Conservation (phyloP, 2,113 vertebrate species). For the Chiloscyllium plagiosum region DNA sequence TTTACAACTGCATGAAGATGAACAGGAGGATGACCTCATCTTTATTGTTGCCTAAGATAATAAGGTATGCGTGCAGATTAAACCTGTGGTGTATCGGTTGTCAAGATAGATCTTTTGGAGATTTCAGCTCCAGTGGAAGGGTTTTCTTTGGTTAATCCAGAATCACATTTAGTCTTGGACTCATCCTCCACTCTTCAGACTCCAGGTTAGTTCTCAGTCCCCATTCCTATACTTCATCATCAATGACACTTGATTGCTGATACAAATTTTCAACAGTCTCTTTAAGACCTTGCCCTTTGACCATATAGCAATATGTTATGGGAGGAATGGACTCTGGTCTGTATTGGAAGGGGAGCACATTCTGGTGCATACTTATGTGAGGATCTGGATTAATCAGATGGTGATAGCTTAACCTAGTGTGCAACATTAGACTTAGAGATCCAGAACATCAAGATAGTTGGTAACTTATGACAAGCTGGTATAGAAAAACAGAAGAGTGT, state of each 20-base stretch:
- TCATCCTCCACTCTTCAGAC: background rate
- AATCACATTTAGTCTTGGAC: background rate
- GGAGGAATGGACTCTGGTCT: background rate
- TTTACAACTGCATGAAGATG: background rate
- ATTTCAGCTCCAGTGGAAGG: background rate
- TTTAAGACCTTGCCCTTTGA: background rate
- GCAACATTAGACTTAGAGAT: background rate
- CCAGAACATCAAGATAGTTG: background rate
- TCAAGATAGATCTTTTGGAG: background rate
- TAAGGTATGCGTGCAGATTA: background rate
- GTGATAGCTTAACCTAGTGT: background rate
- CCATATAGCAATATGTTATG: background rate
- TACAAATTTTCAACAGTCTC: background rate
- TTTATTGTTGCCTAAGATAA: background rate
- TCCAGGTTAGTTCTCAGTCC: background rate
- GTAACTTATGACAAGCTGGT: background rate
- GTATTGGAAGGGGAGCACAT: background rate
- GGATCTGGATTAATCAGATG: background rate
- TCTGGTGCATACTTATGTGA: background rate
- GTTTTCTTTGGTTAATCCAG: background rate
- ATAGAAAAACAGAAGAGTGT: too few species aligned
- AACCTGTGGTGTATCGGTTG: background rate
- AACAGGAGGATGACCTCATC: background rate
- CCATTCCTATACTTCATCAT: background rate
- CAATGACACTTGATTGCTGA: background rate